These are phyloP conservation scores for Drosophila multiciliata DNA, from an alignment of 2,888 invertebrate genomes.

Conservation along the genomic window DNA sequence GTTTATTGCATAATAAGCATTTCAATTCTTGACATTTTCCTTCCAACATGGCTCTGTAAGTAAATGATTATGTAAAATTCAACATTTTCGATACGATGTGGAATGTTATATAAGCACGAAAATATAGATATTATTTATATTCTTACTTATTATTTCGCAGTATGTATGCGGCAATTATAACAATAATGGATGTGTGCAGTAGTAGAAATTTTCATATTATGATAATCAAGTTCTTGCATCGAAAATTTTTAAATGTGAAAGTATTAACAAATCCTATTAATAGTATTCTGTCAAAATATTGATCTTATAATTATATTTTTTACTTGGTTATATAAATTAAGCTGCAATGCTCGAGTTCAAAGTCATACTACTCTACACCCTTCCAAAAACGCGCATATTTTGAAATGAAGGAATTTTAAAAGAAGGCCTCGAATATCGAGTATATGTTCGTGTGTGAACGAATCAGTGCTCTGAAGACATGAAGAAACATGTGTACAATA, in stretches of 20 bases:
- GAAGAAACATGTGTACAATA: neutral
- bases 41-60: conserved; percentile 52
- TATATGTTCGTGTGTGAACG: neutral
- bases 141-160: neutral
- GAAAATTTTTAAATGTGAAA: neutral
- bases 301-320: neutral
- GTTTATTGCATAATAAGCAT: conserved; percentile 53
- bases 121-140: neutral
- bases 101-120: neutral
- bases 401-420: neutral
- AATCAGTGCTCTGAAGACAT: neutral
- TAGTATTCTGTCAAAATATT: neutral
- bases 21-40: conserved; percentile 50
- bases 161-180: neutral
- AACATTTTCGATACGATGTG: neutral
- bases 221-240: neutral
- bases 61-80: neutral
- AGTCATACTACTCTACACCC: neutral
- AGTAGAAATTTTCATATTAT: neutral
- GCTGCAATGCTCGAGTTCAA: neutral
- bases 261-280: neutral
- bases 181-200: neutral
- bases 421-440: neutral
- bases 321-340: neutral
- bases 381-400: neutral